Percentiles rank a stretch among this genome's conserved stretches.
These are phyloP conservation scores for Nebria brevicollis DNA, from an alignment of 2,888 invertebrate genomes.

Conservation along the genomic window DNA sequence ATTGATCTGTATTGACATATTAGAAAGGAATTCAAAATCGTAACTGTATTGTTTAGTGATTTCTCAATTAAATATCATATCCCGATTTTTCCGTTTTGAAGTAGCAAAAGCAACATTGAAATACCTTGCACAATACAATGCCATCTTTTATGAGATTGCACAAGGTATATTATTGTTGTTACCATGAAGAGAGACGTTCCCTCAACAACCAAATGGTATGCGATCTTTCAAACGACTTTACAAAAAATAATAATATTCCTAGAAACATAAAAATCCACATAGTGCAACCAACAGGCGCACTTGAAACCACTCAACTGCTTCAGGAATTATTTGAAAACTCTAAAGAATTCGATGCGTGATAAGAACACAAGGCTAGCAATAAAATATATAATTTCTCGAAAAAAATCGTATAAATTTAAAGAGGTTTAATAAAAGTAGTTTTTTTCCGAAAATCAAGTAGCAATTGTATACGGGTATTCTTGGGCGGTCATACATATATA, in stretches of 20 bases:
- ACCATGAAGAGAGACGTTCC: neutral
- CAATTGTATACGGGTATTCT: neutral
- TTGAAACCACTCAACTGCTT: neutral
- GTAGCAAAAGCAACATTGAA: neutral
- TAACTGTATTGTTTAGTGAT: neutral
- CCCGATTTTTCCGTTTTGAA: neutral
- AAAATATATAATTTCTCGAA: neutral
- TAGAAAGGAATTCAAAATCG: neutral
- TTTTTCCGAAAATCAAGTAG: neutral
- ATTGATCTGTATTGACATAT: neutral
- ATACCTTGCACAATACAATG: neutral
- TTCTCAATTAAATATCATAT: neutral
- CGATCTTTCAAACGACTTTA: neutral
- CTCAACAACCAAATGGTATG: neutral
- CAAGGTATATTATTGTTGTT: neutral
- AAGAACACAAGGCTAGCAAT: neutral
- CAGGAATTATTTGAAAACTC: neutral
- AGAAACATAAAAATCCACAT: neutral
- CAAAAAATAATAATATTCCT: neutral
- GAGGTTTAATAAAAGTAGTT: neutral
- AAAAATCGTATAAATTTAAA: neutral
- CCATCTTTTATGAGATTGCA: slow-evolving; percentile 1
- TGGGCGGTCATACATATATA: neutral
- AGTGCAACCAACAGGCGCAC: neutral
- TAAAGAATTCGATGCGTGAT: neutral